Conservation (phyloP, 2,797 vertebrate genomes). For the Odontamblyopus rebecca region DNA sequence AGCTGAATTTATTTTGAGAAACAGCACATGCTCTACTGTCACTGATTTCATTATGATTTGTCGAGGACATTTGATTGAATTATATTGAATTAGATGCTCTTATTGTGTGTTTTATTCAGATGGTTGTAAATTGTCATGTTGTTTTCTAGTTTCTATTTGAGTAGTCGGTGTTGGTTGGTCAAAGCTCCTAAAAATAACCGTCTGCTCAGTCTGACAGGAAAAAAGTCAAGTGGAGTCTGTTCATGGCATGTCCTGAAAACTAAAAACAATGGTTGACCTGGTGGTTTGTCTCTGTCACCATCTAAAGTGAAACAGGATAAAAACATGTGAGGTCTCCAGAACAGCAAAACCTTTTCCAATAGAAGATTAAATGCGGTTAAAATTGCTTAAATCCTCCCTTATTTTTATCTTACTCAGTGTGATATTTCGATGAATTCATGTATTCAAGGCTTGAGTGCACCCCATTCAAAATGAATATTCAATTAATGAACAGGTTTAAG, state of each 20-base stretch:
- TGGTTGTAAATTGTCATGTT: not conserved
- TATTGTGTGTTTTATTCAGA: not conserved
- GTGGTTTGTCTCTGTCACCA: not conserved
- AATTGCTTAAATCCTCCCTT: too few relatives aligned
- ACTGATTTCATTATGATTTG: not conserved
- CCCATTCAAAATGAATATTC: too few relatives aligned
- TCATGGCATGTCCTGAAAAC: slow-evolving; percentile 34
- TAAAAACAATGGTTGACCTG: slow-evolving; percentile 1
- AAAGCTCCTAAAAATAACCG: slow-evolving; percentile 38
- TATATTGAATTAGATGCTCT: not conserved
- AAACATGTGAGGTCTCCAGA: not conserved
- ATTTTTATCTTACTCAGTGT: too few relatives aligned
- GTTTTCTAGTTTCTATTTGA: not conserved
- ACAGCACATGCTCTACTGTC: not conserved
- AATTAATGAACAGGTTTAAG: too few relatives aligned
- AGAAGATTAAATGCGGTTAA: too few relatives aligned
- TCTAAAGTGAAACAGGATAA: not conserved
- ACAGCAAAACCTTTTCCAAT: not conserved
- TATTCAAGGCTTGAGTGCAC: too few relatives aligned
- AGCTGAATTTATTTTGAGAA: not conserved
- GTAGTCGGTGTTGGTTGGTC: not conserved
- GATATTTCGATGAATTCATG: too few relatives aligned
- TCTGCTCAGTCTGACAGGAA: slow-evolving; percentile 50
- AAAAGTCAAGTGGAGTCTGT: slow-evolving; percentile 53
- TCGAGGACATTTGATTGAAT: not conserved